Percentiles rank a stretch among this genome's conserved stretches.
phyloP scores from a whole-genome alignment of 1,140 invertebrate species.

The Plectus sambesii region DNA sequence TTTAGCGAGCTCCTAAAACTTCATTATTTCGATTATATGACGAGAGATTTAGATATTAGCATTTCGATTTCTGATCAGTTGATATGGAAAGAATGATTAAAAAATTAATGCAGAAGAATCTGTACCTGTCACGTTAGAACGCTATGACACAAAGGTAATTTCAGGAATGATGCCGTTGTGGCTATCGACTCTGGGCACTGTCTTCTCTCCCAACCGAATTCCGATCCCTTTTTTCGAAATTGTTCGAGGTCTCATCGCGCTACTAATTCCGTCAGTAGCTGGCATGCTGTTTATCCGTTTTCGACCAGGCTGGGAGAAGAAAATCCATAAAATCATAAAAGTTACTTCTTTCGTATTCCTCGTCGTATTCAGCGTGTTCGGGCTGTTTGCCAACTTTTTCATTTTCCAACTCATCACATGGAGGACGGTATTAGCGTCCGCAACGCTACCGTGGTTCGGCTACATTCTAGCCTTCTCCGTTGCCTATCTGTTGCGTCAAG shows the following conservation, averaged over 20 bases:
- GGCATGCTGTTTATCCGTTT: constrained; percentile 54
- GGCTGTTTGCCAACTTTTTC: constrained; percentile 74
- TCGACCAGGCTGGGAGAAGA: constrained; percentile 30
- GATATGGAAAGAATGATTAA: no score
- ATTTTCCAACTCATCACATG: constrained; percentile 71
- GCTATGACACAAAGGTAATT: no score
- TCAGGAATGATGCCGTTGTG: constrained; percentile 77
- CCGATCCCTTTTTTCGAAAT: constrained; percentile 68
- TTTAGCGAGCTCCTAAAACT: no score
- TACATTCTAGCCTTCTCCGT: constrained; percentile 46
- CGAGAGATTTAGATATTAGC: no score
- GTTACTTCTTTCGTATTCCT: no score
- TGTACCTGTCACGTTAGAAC: no score
- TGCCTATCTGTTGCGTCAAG: constrained; percentile 40
- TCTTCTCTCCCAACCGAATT: constrained; percentile 61
- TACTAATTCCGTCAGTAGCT: constrained; percentile 66
- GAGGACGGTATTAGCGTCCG: constrained; percentile 44
- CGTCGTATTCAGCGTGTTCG: constrained; percentile 74
- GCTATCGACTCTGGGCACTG: constrained; percentile 71
- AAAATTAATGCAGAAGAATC: no score
- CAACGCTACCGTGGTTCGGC: constrained; percentile 45
- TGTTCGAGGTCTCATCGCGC: constrained; percentile 59
- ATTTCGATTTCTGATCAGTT: no score
- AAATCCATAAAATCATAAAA: constrained; percentile 16
- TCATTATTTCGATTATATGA: no score